These are phyloP conservation scores for Ricordea florida DNA, from an alignment of 92 coral and sea anemone genomes.

Conservation along the genomic window DNA sequence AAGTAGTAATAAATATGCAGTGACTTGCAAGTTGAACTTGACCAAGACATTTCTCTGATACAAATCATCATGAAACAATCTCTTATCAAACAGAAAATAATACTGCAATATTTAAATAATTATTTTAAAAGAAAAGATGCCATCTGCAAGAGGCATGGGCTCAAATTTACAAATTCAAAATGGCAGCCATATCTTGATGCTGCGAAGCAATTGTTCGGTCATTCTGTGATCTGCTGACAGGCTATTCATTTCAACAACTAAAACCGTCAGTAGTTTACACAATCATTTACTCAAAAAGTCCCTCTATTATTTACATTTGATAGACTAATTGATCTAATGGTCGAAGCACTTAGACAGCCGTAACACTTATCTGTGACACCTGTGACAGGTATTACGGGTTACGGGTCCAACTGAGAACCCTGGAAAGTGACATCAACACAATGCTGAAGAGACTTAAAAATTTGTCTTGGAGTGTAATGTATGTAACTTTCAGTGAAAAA, in stretches of 20 bases:
- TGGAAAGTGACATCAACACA: too few relatives aligned
- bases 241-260: conserved; percentile 1
- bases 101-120: conserved; percentile 2
- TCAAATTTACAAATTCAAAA: conserved; percentile 20
- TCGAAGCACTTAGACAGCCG: conserved; percentile 7
- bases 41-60: too few relatives aligned
- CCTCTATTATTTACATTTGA: conserved; percentile 30
- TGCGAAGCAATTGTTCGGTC: conserved; percentile 7
- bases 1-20: too few relatives aligned
- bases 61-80: too few relatives aligned
- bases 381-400: not conserved
- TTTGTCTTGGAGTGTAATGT: too few relatives aligned
- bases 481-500: too few relatives aligned
- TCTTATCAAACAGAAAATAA: not conserved
- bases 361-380: conserved; percentile 21
- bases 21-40: too few relatives aligned
- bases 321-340: conserved; percentile 16
- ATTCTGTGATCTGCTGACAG: conserved; percentile 8
- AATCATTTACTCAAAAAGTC: conserved; percentile 14
- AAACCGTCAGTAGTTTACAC: conserved; percentile 23
- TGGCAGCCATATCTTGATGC: conserved; percentile 28
- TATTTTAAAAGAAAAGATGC: not conserved
- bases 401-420: conserved; percentile 60
- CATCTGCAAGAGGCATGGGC: conserved; percentile 30
- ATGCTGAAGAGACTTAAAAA: too few relatives aligned